Percentiles rank a stretch among this genome's conserved stretches.
Evolutionary conservation across 2,888 invertebrate species (phyloP).

Genomic region (Phalangium opilio): DNA sequence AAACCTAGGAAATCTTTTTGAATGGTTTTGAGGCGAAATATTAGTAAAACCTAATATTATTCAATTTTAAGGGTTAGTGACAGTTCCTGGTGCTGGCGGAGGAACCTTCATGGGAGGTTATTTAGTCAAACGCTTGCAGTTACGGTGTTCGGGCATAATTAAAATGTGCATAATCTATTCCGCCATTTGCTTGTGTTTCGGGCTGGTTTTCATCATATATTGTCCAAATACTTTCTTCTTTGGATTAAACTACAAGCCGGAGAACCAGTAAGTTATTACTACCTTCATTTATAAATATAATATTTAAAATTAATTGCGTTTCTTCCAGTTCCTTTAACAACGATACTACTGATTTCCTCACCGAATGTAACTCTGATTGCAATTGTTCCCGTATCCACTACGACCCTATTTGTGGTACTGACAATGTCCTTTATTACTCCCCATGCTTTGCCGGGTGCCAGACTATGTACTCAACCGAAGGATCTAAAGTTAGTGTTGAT

Average conservation of each 20-base stretch:
- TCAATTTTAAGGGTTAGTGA: constrained; percentile 46
- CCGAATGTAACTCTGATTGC: constrained; percentile 51
- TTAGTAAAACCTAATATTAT: too few relatives aligned
- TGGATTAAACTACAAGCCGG: constrained; percentile 42
- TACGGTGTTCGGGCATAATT: constrained; percentile 56
- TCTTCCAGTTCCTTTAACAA: constrained; percentile 9
- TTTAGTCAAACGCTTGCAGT: constrained; percentile 56
- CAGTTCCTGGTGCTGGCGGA: constrained; percentile 70
- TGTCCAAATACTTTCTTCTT: constrained; percentile 59
- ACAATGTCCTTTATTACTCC: constrained; percentile 84
- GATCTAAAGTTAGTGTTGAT: constrained; percentile 7
- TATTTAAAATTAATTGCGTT: too few relatives aligned
- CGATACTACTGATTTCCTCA: constrained; percentile 10
- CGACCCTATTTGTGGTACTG: constrained; percentile 82
- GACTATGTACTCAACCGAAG: constrained; percentile 7
- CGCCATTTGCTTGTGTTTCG: constrained; percentile 13
- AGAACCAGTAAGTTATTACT: too few relatives aligned
- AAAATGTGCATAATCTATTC: constrained; percentile 42
- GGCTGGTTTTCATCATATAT: constrained; percentile 36
- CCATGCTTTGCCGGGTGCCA: constrained; percentile 88
- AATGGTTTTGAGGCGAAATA: too few relatives aligned
- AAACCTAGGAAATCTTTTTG: too few relatives aligned
- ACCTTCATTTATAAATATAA: too few relatives aligned
- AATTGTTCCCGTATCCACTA: constrained; percentile 46
- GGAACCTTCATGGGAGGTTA: constrained; percentile 72